Evolutionary conservation across 2,888 invertebrate species (phyloP), one percentile per base, ranked within the genome.

Genomic region (Chrysina gloriosa): DNA sequence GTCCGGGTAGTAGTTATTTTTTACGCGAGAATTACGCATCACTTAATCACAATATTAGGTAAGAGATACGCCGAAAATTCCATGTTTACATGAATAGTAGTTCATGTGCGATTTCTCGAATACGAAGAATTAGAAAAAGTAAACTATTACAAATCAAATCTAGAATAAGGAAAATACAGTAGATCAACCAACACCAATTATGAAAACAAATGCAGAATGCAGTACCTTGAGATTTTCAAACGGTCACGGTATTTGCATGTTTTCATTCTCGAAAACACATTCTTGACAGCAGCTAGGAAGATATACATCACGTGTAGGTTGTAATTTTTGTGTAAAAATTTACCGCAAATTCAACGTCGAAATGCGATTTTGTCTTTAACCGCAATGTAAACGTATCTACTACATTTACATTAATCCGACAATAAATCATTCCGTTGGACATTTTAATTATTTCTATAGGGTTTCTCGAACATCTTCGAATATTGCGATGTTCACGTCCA

Each of bases 171-270:
- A 52, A 29, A 27, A 52, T 31, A 29, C 14, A 52, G 16, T 16
- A 52, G 52, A 29, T 6, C 14, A 16, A 29, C 16, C 52, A 52
- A 14, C 9, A 16, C 14, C 16, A 7, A 52, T 29, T 7, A 16
- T 31, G 29, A 29, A 29, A 27, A 29, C 29, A 29, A 27, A 5
- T 16, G 19, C 7, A 29, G 52, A 7, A 29, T 52, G 29, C 52
- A 31, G 27, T 11, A 29, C 27, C 19, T 29, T 52, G 14, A 31
- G 19, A 16, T 27, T 31, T 11, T 27, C 29, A 52, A 52, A 52
- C 31, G 42, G 58, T 58, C 27, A 58, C 58, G 58, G 42, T 27
- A 58, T 58, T 42, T 58, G 58, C 58, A 42, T 42, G 58, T 58
- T 58, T 36, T 42, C 23, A 58, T 58, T 58, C 25, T 42, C 14